phyloP scores from a whole-genome alignment of 2,113 vertebrate species.

The Egretta garzetta region DNA sequence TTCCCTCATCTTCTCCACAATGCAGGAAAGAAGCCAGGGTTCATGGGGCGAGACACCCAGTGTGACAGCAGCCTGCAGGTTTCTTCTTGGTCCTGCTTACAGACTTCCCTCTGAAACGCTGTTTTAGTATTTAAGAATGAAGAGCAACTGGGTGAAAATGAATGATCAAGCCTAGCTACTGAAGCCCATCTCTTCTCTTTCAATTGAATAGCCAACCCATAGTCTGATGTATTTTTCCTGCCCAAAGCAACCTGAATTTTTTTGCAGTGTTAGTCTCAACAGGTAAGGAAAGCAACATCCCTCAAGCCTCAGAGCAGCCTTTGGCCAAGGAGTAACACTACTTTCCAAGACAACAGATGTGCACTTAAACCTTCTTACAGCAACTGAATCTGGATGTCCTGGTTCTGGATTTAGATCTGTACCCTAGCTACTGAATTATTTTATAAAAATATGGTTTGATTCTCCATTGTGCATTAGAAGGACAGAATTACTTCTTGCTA shows the following conservation, averaged over 20 bases:
- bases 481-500: not conserved
- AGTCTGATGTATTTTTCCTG: not conserved
- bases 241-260: not conserved
- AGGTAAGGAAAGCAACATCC: not conserved
- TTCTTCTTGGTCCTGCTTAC: not conserved
- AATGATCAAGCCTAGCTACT: not conserved
- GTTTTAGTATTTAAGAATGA: not conserved
- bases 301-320: not conserved
- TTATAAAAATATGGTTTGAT: not conserved
- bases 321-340: not conserved
- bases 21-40: not conserved
- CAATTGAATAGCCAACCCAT: not conserved
- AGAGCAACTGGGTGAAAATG: not conserved
- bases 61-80: accelerated
- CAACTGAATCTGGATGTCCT: not conserved
- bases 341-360: not conserved
- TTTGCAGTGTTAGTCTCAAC: not conserved
- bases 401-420: not conserved
- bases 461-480: not conserved
- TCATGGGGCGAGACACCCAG: not conserved
- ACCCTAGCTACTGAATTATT: not conserved
- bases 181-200: not conserved
- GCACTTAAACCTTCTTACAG: not conserved
- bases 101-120: not conserved
- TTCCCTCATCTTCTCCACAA: not conserved